A percentile compares a stretch with the other conserved stretches of the same genome.
Evolutionary conservation across 2,888 invertebrate species (phyloP).

Genomic region (Cosmia trapezina): DNA sequence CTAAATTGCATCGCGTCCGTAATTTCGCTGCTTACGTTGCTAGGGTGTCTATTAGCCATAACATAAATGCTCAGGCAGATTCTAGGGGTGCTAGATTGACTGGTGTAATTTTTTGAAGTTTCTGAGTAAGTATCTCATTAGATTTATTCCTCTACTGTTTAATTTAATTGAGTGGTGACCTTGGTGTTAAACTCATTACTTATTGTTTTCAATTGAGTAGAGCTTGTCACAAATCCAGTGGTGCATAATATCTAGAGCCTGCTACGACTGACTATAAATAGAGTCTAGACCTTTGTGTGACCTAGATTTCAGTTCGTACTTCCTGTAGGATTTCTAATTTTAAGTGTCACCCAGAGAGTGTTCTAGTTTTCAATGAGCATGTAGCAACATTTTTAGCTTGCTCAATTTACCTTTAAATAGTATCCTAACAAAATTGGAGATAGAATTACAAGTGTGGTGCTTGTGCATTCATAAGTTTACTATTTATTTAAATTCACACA

Average conservation of each 20-base stretch:
- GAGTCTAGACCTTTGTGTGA: constrained; percentile 80
- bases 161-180: constrained; percentile 40
- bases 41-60: constrained; percentile 78
- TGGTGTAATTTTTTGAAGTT: constrained; percentile 52
- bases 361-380: constrained; percentile 70
- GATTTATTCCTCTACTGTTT: constrained; percentile 27
- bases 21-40: constrained; percentile 79
- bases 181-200: constrained; percentile 39
- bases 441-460: background rate
- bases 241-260: constrained; percentile 49
- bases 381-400: constrained; percentile 55
- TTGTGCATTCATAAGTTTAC: background rate
- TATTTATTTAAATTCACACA: background rate
- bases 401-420: constrained; percentile 42
- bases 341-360: constrained; percentile 80
- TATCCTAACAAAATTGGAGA: constrained; percentile 25
- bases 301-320: constrained; percentile 81
- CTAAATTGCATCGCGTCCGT: constrained; percentile 72
- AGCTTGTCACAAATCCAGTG: constrained; percentile 25
- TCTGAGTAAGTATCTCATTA: constrained; percentile 67
- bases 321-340: constrained; percentile 84
- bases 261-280: constrained; percentile 72
- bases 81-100: constrained; percentile 44
- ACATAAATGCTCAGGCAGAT: constrained; percentile 70
- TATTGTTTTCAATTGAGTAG: constrained; percentile 33